A percentile compares a stretch with the other conserved stretches of the same genome.
phyloP scores from a whole-genome alignment of 1,140 invertebrate genomes.

The Papilio polyxenes region DNA sequence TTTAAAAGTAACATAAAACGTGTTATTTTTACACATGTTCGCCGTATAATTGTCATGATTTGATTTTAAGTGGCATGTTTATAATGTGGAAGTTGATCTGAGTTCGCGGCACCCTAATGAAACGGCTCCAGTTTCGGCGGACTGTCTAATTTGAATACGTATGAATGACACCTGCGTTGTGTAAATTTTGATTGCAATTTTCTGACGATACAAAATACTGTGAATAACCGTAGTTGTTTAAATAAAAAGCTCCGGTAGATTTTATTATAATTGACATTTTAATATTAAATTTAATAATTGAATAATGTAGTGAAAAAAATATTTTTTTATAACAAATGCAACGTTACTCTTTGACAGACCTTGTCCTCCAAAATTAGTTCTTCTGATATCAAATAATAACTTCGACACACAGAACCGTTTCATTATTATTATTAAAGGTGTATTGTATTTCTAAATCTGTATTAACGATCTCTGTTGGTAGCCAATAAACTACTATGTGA shows the following conservation, averaged over 20 bases:
- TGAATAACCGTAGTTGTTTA: neutral
- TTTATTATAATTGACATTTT: too few relatives aligned
- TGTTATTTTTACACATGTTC: neutral
- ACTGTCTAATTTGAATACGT: conserved; percentile 57
- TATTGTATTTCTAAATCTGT: neutral
- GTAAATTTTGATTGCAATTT: conserved; percentile 54
- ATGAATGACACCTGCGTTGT: conserved; percentile 61
- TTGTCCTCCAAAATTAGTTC: neutral
- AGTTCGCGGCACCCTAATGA: conserved; percentile 54
- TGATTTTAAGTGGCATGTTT: conserved; percentile 33
- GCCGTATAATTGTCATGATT: conserved; percentile 3
- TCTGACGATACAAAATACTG: conserved; percentile 29
- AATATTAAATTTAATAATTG: too few relatives aligned
- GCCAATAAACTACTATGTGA: neutral
- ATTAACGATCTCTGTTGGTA: neutral
- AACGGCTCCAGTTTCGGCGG: conserved; percentile 51
- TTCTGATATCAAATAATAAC: neutral
- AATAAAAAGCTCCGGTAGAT: neutral
- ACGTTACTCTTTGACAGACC: neutral
- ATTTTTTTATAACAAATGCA: too few relatives aligned
- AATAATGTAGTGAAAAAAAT: too few relatives aligned
- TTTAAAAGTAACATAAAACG: neutral
- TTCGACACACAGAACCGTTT: neutral
- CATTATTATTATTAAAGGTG: neutral
- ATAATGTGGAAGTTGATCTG: conserved; percentile 14